Conservation (phyloP, 2,797 vertebrate genomes). For the Adelosebastes latens region DNA sequence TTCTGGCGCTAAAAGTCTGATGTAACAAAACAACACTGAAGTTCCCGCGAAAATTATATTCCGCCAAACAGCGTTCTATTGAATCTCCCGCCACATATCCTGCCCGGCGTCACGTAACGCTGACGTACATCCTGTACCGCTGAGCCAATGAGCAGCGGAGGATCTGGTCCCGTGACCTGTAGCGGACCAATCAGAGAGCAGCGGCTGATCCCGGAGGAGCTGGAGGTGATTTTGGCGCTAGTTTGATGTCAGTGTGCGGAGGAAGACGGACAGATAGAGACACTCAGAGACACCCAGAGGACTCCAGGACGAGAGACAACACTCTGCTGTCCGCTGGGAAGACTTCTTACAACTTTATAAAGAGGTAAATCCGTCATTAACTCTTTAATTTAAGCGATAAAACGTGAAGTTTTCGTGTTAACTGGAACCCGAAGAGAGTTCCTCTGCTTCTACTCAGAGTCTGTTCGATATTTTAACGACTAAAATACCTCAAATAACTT, state of each 20-base stretch:
- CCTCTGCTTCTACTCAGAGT: background rate
- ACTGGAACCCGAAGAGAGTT: background rate
- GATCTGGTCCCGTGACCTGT: accelerated
- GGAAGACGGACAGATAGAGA: accelerated
- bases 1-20: background rate
- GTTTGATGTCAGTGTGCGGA: background rate
- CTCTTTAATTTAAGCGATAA: accelerated
- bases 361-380: background rate
- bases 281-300: accelerated
- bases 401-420: accelerated
- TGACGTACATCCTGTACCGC: background rate
- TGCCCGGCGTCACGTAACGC: accelerated
- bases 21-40: background rate
- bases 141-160: slow-evolving; percentile 47
- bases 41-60: slow-evolving; percentile 61
- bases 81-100: slow-evolving; percentile 57
- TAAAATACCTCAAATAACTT: accelerated
- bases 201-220: slow-evolving; percentile 5
- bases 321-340: accelerated
- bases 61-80: slow-evolving; percentile 52
- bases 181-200: slow-evolving; percentile 58
- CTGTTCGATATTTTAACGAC: background rate
- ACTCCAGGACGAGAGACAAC: background rate
- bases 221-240: slow-evolving; percentile 51
- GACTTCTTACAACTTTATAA: accelerated